These are phyloP conservation scores for Monoplex corrugatus DNA, from an alignment of 2,888 invertebrate genomes.

Conservation along the genomic window DNA sequence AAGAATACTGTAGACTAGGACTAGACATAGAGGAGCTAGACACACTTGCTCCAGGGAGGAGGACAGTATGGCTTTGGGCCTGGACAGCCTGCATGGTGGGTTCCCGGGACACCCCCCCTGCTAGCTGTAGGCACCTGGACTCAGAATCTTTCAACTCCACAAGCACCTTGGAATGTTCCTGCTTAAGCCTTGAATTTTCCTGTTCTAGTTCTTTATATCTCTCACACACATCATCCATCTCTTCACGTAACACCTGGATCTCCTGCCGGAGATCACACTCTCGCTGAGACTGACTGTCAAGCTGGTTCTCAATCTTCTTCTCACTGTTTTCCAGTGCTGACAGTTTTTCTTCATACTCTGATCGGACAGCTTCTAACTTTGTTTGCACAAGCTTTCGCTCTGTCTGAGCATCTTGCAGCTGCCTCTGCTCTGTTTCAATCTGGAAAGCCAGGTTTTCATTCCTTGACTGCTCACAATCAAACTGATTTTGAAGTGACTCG, in stretches of 20 bases:
- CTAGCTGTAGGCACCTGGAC: conserved; percentile 26
- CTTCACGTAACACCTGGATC: conserved; percentile 43
- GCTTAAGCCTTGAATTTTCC: conserved; percentile 52
- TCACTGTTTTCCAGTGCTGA: conserved; percentile 50
- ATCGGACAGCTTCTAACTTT: conserved; percentile 69
- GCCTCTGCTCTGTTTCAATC: conserved; percentile 61
- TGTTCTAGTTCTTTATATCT: conserved; percentile 52
- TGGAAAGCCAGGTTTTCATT: conserved; percentile 23
- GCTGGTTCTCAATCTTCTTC: conserved; percentile 46
- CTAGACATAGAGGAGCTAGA: neutral
- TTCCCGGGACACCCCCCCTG: conserved; percentile 31
- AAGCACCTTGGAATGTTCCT: conserved; percentile 40
- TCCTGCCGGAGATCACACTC: conserved; percentile 49
- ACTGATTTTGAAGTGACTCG: conserved; percentile 30
- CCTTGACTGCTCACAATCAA: neutral
- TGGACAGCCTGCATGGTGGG: conserved; percentile 30
- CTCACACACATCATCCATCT: conserved; percentile 51
- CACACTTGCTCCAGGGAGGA: neutral
- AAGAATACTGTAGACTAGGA: neutral
- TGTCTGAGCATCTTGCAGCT: conserved; percentile 63
- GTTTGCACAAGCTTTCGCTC: conserved; percentile 66
- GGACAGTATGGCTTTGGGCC: neutral
- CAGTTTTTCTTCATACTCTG: conserved; percentile 66
- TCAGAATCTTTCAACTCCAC: conserved; percentile 18
- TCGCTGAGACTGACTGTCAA: conserved; percentile 40